Evolutionary conservation across 2,113 vertebrate genomes (phyloP), one percentile per base, ranked within the genome.

Genomic region (Grantiella picta): DNA sequence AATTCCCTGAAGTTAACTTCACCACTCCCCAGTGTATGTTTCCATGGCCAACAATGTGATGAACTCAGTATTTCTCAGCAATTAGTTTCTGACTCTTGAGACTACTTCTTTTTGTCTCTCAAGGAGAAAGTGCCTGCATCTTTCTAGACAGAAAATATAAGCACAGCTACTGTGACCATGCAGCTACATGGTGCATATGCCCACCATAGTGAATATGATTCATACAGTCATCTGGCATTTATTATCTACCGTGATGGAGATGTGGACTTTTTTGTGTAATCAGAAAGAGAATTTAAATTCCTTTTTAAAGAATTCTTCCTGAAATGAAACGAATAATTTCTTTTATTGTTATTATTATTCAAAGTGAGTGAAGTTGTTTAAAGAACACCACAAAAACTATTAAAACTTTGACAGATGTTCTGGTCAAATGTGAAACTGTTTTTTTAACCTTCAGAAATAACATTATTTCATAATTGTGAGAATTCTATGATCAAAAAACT

Each of bases 321-420:
- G 29, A 91, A 72, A 91, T 47, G 59, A 28, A 92, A 53, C 35
- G 11, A 49, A 10, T 24, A 10, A n/a, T 59, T 59, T 80, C 35
- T 77, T n/a, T 64, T 47, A 27, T 33, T 50, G 36, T 42, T 64
- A 76, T 47, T 76, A 40, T 72, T 38, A 47, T 76, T 90, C 93
- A 45, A 91, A 82, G 21, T 59, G 38, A 89, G 24, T 31, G 19
- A 90, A 52, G 21, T 68, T 89, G 21, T 47, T 82, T 84, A 52
- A 89, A 82, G 75, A 89, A 69, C 38, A 89, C 9, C 70, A 31
- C 28, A 76, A 85, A 79, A 87, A 78, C 71, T 66, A 53, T 83
- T 92, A 92, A 91, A 91, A 87, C 29, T 72, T 79, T 91, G 87
- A 92, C 63, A 95, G 82, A 50, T 69, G 17, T 90, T 94, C 82